Evolutionary conservation across 2,113 vertebrate species (phyloP), one percentile per base, ranked within the genome.

Genomic region (Sakesphorus luctuosus): DNA sequence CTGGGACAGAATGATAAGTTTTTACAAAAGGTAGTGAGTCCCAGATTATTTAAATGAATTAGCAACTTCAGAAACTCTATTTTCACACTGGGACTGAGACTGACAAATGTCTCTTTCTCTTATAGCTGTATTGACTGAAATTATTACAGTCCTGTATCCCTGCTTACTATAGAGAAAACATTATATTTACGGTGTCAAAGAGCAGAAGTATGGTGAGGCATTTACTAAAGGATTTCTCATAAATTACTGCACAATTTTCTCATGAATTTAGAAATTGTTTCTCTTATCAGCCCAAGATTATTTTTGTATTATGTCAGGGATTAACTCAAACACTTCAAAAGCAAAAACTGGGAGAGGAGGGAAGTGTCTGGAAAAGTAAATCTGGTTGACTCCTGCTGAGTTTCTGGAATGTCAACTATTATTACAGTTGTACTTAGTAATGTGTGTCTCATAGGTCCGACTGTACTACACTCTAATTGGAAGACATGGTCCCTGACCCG

Each of bases 291-390:
- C 5, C 8, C 25, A 79, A 26, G 35, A 87, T 72, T 84, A 73
- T 61, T 81, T 91, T 84, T 84, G 62, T 40, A 49, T 76, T 71
- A 87, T 15, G 21, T 29, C 66, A 72, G 25, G n/a, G 15, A 69
- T 66, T 87, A 76, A 90, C 29, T 80, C 33, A 43, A 84, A 38
- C 13, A 84, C 21, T 91, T 94, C 80, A 84, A 87, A 96, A 87
- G 46, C 13, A 26, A 87, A 93, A 73, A 55, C 13, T 44, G 10
- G 33, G 17, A 83, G 14, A 88, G 17, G 11, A 90, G 38, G 6
- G 17, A 90, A 79, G 88, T 47, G 24, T 80, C 74, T 96, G 63
- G 58, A 71, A 87, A 93, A 95, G 67, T 55, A 87, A 94, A 86
- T 80, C 59, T 80, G 31, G 13, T 66, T 56, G 63, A 63, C 4